Conservation (phyloP, 2,113 vertebrate species). For the Isichthys henryi region DNA sequence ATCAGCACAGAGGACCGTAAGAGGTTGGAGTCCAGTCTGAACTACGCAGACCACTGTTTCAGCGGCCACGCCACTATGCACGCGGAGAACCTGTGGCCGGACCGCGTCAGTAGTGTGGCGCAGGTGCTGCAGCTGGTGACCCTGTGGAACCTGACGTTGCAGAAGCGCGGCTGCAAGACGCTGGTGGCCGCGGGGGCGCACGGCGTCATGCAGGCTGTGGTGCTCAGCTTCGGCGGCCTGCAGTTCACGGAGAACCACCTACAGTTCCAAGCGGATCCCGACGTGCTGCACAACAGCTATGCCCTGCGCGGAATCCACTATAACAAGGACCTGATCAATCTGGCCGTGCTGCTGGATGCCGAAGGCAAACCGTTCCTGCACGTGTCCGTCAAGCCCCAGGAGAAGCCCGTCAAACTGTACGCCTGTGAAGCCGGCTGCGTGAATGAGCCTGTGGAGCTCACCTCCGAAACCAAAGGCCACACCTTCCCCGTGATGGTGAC, state of each 20-base stretch:
- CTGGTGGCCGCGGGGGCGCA: conserved; percentile 80
- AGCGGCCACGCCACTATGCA: conserved; percentile 96
- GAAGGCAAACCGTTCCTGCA: conserved; percentile 88
- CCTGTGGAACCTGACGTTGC: conserved; percentile 86
- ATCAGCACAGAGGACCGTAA: conserved; percentile 64
- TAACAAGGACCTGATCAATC: conserved; percentile 80
- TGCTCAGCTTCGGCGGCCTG: conserved; percentile 91
- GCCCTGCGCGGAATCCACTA: conserved; percentile 86
- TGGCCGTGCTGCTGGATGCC: conserved; percentile 76
- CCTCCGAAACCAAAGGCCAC: conserved; percentile 75
- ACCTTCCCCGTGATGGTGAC: conserved; percentile 91
- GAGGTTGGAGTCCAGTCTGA: conserved; percentile 76
- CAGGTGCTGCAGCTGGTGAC: conserved; percentile 87
- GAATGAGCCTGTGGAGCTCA: conserved; percentile 89
- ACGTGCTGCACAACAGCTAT: conserved; percentile 94
- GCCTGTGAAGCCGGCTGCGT: conserved; percentile 92
- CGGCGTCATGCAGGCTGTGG: conserved; percentile 87
- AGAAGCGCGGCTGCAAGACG: conserved; percentile 87
- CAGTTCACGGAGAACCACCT: conserved; percentile 98
- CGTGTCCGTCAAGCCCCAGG: conserved; percentile 78
- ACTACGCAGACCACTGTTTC: conserved; percentile 95
- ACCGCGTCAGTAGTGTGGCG: conserved; percentile 56
- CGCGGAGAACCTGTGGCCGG: conserved; percentile 88
- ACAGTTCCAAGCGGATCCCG: conserved; percentile 91
- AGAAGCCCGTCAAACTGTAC: conserved; percentile 77